Evolutionary conservation across 1,140 invertebrate species (phyloP).

Genomic region (Geopemphigus sp.): DNA sequence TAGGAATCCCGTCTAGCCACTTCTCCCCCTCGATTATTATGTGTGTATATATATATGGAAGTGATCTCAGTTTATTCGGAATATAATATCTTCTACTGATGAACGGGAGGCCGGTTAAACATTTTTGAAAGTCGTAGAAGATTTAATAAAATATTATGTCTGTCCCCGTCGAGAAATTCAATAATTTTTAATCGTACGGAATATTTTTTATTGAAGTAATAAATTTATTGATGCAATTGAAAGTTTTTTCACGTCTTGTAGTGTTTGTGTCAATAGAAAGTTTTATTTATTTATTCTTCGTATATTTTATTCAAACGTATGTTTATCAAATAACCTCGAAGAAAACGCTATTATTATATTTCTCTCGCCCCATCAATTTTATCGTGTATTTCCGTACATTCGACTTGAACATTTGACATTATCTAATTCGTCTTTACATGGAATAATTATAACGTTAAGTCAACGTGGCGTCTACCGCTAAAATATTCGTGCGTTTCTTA

Average conservation of each 20-base stretch:
- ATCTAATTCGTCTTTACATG: not conserved
- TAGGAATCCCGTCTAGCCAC: conserved; percentile 46
- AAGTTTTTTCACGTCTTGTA: not conserved
- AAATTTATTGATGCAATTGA: conserved; percentile 23
- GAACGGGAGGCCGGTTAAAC: not conserved
- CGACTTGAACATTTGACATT: not conserved
- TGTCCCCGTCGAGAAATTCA: not conserved
- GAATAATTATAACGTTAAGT: too few relatives aligned
- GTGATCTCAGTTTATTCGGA: not conserved
- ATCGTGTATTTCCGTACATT: not conserved
- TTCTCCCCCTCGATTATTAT: not conserved
- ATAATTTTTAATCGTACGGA: not conserved
- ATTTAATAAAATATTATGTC: not conserved
- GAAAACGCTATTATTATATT: not conserved
- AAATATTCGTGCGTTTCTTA: too few relatives aligned
- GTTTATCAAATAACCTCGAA: not conserved
- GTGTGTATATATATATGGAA: not conserved
- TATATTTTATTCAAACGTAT: not conserved
- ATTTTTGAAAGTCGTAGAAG: not conserved
- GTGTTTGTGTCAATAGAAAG: not conserved
- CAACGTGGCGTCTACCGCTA: too few relatives aligned
- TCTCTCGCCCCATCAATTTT: not conserved
- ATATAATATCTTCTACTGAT: not conserved
- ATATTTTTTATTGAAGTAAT: not conserved
- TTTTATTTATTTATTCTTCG: not conserved